These are phyloP conservation scores for Steatornis caripensis DNA, from an alignment of 2,113 vertebrate genomes.

Conservation along the genomic window DNA sequence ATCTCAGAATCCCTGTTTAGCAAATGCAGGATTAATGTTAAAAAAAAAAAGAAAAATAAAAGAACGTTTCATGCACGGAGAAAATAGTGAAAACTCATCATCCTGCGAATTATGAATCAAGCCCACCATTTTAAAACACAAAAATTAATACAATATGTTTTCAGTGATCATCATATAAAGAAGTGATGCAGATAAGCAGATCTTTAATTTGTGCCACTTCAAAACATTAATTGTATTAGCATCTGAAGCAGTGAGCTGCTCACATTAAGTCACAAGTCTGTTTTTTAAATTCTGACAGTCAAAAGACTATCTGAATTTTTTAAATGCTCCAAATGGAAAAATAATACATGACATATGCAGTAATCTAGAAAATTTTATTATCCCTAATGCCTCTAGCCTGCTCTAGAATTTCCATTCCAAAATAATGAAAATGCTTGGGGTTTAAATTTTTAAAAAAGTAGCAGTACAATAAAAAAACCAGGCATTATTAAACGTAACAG, in stretches of 20 bases:
- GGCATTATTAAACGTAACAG: neutral
- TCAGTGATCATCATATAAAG: neutral
- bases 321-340: neutral
- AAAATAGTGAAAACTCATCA: neutral
- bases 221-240: neutral
- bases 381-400: neutral
- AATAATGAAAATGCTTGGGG: neutral
- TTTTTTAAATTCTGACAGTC: neutral
- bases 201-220: neutral
- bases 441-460: neutral
- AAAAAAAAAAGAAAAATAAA: neutral
- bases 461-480: neutral
- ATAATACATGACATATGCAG: neutral
- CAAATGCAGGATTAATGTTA: neutral
- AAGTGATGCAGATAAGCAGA: neutral
- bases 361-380: neutral
- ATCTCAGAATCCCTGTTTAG: neutral
- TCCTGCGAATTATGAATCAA: neutral
- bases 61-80: neutral
- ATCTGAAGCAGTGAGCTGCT: neutral
- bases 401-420: neutral
- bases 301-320: neutral
- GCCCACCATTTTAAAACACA: neutral
- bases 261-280: neutral
- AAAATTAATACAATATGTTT: neutral